Evolutionary conservation across 2,888 invertebrate species (phyloP), one percentile per base, ranked within the genome.

Genomic region (Pegoplata infirma): DNA sequence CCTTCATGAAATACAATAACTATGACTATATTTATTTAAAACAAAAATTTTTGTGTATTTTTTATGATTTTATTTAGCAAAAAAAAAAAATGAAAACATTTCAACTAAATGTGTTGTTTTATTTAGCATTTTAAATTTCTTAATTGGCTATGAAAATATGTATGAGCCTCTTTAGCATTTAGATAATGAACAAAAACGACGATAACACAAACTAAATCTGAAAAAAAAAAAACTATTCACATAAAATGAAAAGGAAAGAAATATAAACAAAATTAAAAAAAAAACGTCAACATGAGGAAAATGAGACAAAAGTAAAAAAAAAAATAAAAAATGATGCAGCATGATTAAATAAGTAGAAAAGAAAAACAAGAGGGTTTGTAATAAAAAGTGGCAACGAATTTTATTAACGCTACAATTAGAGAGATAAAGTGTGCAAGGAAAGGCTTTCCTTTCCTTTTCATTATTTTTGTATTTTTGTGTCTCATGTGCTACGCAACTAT

Each of bases 91-190:
- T 56, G 36, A 59, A 66, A 56, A 49, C 59, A 75, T 75, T 75
- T 76, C 17, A 58, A 49, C 56, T 21, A 51, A 67, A 63, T 61
- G 8, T 61, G 19, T 67, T 25, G 58, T 73, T 67, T 71, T 75
- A 59, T 67, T 75, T 61, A 66, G 17, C 46, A 61, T 74, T 74
- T 71, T 10, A 63, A 71, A 56, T 75, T 49, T 79, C 71, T 79
- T 75, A 79, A 79, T 79, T 75, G 71, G 61, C 71, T 74, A 58
- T 51, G 59, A 71, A 61, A 66, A 66, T 23, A 55, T 49, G 32
- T 36, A 47, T 47, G 58, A 40, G 40, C 12, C 61, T 63, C n/a
- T 63, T 77, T 77, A 63, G 44, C 67, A 47, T 68, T 77, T n/a
- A 63, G 49, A 51, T 63, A 8, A 63, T 49, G 19, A 71, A 58